Base-by-base conservation (phyloP, 2,888 invertebrate species). In the Notodonta ziczac region DNA sequence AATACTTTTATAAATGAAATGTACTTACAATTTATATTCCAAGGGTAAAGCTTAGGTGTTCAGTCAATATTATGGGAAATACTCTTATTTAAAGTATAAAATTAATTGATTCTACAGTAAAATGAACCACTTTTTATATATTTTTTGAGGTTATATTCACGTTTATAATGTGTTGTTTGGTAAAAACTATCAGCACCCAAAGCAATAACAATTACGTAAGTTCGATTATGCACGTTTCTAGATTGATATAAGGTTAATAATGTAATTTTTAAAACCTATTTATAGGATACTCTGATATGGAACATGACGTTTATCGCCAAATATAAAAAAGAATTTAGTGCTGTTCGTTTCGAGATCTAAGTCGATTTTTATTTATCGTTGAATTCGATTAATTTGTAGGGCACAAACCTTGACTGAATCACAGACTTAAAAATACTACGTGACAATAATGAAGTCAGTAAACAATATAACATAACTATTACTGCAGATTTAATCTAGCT, bases 241-340 rank as follows among this genome's bases (percentile, higher is more conserved):
- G 46, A 46, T n/a, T 46, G 13, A 5, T 4, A n/a, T n/a, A n/a
- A 46, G 6, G n/a, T 42, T 9, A 1, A 42, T 10, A 42, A n/a
- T 46, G 46, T n/a, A 10, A 42, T 42, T 42, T 42, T 42, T 42
- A 46, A 46, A n/a, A 46, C n/a, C 13, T n/a, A 10, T 46, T 46
- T 46, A 13, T n/a, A 10, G 4, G 4, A 46, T n/a, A 0, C 13
- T 44, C 10, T 14, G 48, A 50, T 50, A 35, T 35, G 35, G 35
- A 35, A 35, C 35, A 14, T 48, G 48, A 48, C 48, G 48, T 48
- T 48, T 48, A n/a, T 48, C 48, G 48, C 48, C n/a, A 48, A 48
- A 6, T 48, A 9, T 10, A 42, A 42, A 42, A 42, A 10, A 42
- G 4, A 42, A 10, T 2, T 35, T 35, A 42, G 42, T 42, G 42